Percentiles rank a stretch among this genome's conserved stretches.
These are phyloP conservation scores for Grus americana DNA, from an alignment of 2,113 vertebrate genomes.

Conservation along the genomic window DNA sequence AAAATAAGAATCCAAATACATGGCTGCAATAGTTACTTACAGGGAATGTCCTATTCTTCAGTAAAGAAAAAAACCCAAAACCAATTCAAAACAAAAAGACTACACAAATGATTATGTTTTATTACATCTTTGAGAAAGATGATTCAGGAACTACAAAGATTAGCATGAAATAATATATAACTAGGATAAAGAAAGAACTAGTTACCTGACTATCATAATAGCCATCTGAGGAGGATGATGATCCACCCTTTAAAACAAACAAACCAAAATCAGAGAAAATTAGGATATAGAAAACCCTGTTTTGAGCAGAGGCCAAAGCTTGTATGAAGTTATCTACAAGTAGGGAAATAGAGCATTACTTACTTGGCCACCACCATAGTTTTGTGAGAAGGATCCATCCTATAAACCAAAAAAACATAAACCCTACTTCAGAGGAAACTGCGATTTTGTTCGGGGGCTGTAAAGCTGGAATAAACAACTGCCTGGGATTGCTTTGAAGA, in stretches of 20 bases:
- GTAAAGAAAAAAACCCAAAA: neutral
- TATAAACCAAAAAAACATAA: slow-evolving; percentile 1
- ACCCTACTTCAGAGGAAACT: neutral
- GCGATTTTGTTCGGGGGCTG: neutral
- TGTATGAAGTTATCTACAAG: neutral
- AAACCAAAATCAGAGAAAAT: neutral
- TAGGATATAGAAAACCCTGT: neutral
- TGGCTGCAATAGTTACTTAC: neutral
- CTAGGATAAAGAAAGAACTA: neutral
- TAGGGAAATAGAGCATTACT: neutral
- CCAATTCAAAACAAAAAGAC: neutral
- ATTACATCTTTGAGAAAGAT: neutral
- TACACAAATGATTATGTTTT: neutral
- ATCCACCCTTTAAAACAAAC: slow-evolving; percentile 48
- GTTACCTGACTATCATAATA: slow-evolving; percentile 38
- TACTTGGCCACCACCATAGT: slow-evolving; percentile 7
- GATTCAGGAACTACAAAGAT: neutral
- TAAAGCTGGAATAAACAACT: neutral
- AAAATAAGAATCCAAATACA: neutral
- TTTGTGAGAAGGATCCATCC: slow-evolving; percentile 33
- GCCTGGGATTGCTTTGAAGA: neutral
- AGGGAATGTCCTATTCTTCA: neutral
- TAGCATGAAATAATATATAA: neutral
- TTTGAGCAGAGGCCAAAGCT: neutral
- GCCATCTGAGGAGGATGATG: neutral